These are phyloP conservation scores for Hepsetus odoe DNA, from an alignment of 2,113 vertebrate genomes.

Conservation along the genomic window DNA sequence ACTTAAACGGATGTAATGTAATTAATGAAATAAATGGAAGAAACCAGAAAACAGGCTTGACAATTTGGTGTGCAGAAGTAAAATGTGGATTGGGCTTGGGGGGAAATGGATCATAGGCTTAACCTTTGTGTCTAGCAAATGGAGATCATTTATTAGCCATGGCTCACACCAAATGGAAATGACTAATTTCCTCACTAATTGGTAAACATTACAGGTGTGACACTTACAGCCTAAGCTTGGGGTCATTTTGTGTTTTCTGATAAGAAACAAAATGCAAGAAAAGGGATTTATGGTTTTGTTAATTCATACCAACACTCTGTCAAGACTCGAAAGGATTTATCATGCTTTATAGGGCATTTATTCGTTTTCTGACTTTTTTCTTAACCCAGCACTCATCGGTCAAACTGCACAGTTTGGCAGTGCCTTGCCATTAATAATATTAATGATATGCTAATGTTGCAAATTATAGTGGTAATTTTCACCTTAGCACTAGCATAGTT, in stretches of 20 bases:
- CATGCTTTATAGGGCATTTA: not conserved
- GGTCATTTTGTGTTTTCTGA: not conserved
- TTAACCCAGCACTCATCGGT: too few relatives aligned
- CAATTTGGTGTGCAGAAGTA: not conserved
- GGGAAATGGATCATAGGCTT: constrained; percentile 59
- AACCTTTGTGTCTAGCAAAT: constrained; percentile 59
- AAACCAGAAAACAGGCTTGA: not conserved
- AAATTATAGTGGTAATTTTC: not conserved
- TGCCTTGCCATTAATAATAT: too few relatives aligned
- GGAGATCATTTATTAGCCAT: constrained; percentile 60
- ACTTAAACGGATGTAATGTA: too few relatives aligned
- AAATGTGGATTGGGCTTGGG: constrained; percentile 48
- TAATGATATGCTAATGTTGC: not conserved
- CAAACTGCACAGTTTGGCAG: too few relatives aligned
- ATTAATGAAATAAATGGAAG: not conserved
- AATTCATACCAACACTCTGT: not conserved
- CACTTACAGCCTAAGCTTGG: not conserved
- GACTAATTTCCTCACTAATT: constrained; percentile 61
- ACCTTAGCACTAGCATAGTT: not conserved
- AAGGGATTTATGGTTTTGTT: not conserved
- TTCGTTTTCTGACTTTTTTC: too few relatives aligned
- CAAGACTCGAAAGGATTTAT: too few relatives aligned
- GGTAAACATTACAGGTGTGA: constrained; percentile 47
- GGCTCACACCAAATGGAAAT: constrained; percentile 61
- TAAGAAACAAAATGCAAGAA: not conserved